A percentile compares a stretch with the other conserved stretches of the same genome.
These are phyloP conservation scores for Calameuta idolon DNA, from an alignment of 2,888 invertebrate species.

Conservation along the genomic window DNA sequence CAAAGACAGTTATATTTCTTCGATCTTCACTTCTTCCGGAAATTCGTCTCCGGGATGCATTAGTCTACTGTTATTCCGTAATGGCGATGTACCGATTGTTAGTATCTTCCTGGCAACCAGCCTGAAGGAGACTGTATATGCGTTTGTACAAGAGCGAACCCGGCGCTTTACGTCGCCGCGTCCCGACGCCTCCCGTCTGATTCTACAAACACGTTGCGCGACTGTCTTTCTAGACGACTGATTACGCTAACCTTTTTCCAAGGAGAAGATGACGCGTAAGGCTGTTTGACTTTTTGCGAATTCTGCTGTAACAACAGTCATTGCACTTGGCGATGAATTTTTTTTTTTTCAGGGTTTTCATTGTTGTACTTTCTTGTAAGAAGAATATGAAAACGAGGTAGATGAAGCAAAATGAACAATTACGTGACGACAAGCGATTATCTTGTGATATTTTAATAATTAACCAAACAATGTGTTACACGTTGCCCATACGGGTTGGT, in stretches of 20 bases:
- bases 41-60: background rate
- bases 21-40: background rate
- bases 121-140: background rate
- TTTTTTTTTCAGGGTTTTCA: background rate
- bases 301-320: background rate
- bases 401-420: background rate
- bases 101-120: background rate
- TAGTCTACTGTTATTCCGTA: background rate
- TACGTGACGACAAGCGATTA: slow-evolving; percentile 6
- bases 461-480: slow-evolving; percentile 26
- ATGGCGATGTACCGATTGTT: too few relatives aligned
- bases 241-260: background rate
- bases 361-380: background rate
- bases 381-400: background rate
- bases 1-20: background rate
- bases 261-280: background rate
- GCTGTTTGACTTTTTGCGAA: background rate
- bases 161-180: background rate
- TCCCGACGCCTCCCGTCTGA: background rate
- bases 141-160: background rate
- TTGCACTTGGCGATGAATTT: background rate
- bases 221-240: background rate
- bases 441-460: slow-evolving; percentile 27
- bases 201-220: background rate
- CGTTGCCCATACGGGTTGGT: slow-evolving; percentile 7